These are phyloP conservation scores for Sander lucioperca DNA, from an alignment of 2,113 vertebrate genomes.

Conservation along the genomic window DNA sequence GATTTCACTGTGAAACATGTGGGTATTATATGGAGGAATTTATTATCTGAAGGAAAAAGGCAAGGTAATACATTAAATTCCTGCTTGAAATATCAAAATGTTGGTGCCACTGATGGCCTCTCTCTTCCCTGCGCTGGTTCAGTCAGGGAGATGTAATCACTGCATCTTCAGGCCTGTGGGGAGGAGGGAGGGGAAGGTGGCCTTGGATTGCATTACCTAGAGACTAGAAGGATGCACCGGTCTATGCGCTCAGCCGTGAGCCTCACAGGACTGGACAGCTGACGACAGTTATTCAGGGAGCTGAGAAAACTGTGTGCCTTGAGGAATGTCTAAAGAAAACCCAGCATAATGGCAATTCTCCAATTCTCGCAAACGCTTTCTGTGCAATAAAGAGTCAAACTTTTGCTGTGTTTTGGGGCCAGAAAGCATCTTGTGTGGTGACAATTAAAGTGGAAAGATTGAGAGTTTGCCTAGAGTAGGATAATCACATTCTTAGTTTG, in stretches of 20 bases:
- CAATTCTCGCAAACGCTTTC: slow-evolving; percentile 25
- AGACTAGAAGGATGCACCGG: slow-evolving; percentile 59
- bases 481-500: slow-evolving; percentile 36
- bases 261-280: slow-evolving; percentile 68
- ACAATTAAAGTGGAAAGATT: slow-evolving; percentile 16
- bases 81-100: slow-evolving; percentile 26
- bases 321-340: slow-evolving; percentile 50
- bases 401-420: neutral
- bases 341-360: slow-evolving; percentile 44
- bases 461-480: neutral
- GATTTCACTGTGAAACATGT: slow-evolving; percentile 36
- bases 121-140: slow-evolving; percentile 30
- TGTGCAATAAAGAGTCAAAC: slow-evolving; percentile 16
- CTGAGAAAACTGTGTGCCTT: slow-evolving; percentile 21
- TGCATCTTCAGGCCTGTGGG: slow-evolving; percentile 46
- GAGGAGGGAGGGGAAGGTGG: slow-evolving; percentile 47
- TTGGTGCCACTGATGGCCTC: slow-evolving; percentile 32
- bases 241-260: slow-evolving; percentile 65
- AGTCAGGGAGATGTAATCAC: slow-evolving; percentile 77
- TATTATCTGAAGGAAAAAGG: slow-evolving; percentile 34
- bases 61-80: slow-evolving; percentile 33
- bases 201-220: slow-evolving; percentile 69
- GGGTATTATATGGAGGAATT: slow-evolving; percentile 16
- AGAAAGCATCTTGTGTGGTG: neutral
- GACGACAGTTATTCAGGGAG: slow-evolving; percentile 67